Evolutionary conservation across 2,888 invertebrate species (phyloP).

Genomic region (Conus canariensis): DNA sequence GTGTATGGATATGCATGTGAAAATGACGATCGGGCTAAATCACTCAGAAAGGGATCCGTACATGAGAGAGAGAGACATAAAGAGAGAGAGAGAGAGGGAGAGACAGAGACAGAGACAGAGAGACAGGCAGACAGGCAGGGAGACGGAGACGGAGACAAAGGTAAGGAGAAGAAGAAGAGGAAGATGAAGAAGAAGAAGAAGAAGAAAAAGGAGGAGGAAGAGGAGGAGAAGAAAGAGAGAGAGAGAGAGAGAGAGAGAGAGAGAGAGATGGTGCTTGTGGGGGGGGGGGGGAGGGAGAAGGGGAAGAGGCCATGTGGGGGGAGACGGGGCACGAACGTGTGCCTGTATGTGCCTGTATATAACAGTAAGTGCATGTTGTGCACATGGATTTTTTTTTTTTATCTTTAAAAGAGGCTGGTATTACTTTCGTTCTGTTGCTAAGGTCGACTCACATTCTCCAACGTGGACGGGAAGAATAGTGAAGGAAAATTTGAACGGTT

Average conservation of each 20-base stretch:
- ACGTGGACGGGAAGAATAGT: slow-evolving; percentile 42
- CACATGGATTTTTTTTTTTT: no score
- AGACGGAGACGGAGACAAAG: no score
- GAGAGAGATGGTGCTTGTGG: slow-evolving; percentile 74
- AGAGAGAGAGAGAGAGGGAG: no score
- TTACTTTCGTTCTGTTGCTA: no score
- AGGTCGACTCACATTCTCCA: slow-evolving; percentile 46
- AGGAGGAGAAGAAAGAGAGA: background rate
- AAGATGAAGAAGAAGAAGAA: background rate
- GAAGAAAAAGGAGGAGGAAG: background rate
- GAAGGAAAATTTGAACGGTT: slow-evolving; percentile 39
- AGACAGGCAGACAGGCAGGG: no score
- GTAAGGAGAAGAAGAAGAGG: background rate
- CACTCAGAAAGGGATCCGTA: no score
- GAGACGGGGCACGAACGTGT: background rate
- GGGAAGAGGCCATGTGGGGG: background rate
- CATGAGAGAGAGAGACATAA: no score
- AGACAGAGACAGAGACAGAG: no score
- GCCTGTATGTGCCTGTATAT: background rate
- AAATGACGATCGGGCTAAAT: no score
- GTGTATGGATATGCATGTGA: no score
- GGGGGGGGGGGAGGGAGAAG: background rate
- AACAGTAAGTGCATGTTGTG: no score
- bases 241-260: background rate
- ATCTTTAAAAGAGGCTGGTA: background rate